A percentile compares a stretch with the other conserved stretches of the same genome.
These are phyloP conservation scores for Formica exsecta DNA, from an alignment of 1,140 invertebrate species.

Conservation along the genomic window DNA sequence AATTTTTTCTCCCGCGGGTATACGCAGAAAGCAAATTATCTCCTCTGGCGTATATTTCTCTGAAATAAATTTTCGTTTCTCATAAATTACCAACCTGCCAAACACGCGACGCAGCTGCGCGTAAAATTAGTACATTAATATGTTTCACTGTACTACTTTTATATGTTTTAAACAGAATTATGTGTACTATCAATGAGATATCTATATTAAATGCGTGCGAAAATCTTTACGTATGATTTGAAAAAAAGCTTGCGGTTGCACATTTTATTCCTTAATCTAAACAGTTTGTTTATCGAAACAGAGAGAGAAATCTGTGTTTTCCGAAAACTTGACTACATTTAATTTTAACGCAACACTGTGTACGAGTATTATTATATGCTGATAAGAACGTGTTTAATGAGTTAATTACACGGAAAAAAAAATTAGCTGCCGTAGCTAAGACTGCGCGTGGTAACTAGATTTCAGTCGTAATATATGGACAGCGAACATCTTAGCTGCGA, in stretches of 20 bases:
- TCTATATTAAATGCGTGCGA: slow-evolving; percentile 19
- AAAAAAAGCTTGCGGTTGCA: not conserved
- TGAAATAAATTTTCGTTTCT: slow-evolving; percentile 58
- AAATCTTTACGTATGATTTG: slow-evolving; percentile 31
- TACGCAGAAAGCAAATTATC: slow-evolving; percentile 49
- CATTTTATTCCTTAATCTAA: slow-evolving; percentile 3
- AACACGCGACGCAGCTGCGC: slow-evolving; percentile 58
- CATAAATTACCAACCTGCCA: slow-evolving; percentile 50
- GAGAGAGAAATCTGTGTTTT: not conserved
- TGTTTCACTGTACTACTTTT: slow-evolving; percentile 55
- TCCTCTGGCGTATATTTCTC: slow-evolving; percentile 49
- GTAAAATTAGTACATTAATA: slow-evolving; percentile 63
- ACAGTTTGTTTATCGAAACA: slow-evolving; percentile 15
- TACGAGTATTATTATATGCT: slow-evolving; percentile 15
- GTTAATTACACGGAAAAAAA: too few species aligned
- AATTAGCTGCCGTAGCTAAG: too few species aligned
- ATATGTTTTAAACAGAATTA: slow-evolving; percentile 58
- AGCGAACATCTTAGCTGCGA: too few species aligned
- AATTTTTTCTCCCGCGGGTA: slow-evolving; percentile 6
- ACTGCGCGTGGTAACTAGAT: too few species aligned
- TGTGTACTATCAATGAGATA: slow-evolving; percentile 42
- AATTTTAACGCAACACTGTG: not conserved
- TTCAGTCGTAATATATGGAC: too few species aligned
- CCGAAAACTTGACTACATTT: slow-evolving; percentile 13
- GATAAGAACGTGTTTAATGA: not conserved